Conservation (phyloP, 2,888 invertebrate genomes). For the Macrophya annulata region DNA sequence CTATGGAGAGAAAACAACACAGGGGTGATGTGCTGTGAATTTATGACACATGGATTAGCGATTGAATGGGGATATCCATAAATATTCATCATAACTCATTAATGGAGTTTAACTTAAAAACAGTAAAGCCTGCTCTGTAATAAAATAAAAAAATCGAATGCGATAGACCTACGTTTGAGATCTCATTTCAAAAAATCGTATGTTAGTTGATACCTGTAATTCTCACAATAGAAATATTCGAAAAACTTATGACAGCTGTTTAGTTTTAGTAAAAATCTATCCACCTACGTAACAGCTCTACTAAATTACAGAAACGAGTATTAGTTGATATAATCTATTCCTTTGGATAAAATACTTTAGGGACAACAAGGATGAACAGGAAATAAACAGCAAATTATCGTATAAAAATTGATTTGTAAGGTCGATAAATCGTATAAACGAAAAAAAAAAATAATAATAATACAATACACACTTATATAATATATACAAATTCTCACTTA, state of each 20-base stretch:
- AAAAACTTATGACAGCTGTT: not conserved
- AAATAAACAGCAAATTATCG: not conserved
- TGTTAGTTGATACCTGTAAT: too few relatives aligned
- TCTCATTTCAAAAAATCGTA: too few relatives aligned
- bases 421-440: slow-evolving; percentile 21
- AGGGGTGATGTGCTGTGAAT: slow-evolving; percentile 19
- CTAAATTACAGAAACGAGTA: not conserved
- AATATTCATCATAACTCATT: too few relatives aligned
- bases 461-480: slow-evolving; percentile 46
- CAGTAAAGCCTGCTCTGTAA: too few relatives aligned
- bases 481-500: slow-evolving; percentile 44
- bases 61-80: too few relatives aligned
- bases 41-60: not conserved
- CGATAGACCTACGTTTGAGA: too few relatives aligned
- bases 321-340: not conserved
- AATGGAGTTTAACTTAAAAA: too few relatives aligned
- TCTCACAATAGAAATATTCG: not conserved
- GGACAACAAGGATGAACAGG: not conserved
- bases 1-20: slow-evolving; percentile 64
- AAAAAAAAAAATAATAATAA: slow-evolving; percentile 15
- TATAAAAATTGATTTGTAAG: slow-evolving; percentile 32
- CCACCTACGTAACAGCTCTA: not conserved
- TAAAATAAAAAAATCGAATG: too few relatives aligned
- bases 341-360: not conserved
- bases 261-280: not conserved